Evolutionary conservation across 1,140 invertebrate species (phyloP).

Genomic region (Helicoverpa armigera): DNA sequence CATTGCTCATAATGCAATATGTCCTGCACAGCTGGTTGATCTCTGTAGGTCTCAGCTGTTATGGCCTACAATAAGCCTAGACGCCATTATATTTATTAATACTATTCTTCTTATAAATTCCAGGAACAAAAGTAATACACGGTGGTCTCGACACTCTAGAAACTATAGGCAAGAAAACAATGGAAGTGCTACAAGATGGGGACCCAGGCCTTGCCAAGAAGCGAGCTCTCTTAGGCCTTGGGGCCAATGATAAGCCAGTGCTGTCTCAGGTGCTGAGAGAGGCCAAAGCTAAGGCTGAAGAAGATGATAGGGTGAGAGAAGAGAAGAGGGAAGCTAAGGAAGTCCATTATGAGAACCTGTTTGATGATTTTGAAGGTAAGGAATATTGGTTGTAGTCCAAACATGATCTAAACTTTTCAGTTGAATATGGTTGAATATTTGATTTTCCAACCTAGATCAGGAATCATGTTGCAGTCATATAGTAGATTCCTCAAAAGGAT

Average conservation of each 20-base stretch:
- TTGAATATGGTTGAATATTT: no score
- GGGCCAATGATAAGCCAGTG: constrained; percentile 87
- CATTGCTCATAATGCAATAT: no score
- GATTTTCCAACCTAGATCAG: no score
- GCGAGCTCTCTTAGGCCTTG: constrained; percentile 90
- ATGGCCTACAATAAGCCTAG: no score
- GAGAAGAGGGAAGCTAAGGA: constrained; percentile 88
- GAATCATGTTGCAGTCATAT: no score
- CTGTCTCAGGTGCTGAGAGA: constrained; percentile 91
- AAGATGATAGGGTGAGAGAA: constrained; percentile 89
- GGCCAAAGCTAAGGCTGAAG: constrained; percentile 93
- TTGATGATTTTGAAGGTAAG: constrained; percentile 95
- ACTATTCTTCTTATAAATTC: constrained; percentile 42
- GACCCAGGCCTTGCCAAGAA: constrained; percentile 95
- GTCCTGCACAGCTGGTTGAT: no score
- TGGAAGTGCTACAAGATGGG: constrained; percentile 96
- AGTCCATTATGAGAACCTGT: constrained; percentile 93
- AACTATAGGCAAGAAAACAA: constrained; percentile 97
- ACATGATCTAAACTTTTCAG: no score
- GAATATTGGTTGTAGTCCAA: not conserved
- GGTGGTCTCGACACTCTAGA: constrained; percentile 96
- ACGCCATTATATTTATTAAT: not conserved
- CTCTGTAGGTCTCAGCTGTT: no score
- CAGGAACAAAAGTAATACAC: constrained; percentile 92
- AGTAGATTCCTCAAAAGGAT: no score